Percentiles rank a stretch among this genome's conserved stretches.
phyloP scores from a whole-genome alignment of 2,113 vertebrate species.

The Eclectus roratus region DNA sequence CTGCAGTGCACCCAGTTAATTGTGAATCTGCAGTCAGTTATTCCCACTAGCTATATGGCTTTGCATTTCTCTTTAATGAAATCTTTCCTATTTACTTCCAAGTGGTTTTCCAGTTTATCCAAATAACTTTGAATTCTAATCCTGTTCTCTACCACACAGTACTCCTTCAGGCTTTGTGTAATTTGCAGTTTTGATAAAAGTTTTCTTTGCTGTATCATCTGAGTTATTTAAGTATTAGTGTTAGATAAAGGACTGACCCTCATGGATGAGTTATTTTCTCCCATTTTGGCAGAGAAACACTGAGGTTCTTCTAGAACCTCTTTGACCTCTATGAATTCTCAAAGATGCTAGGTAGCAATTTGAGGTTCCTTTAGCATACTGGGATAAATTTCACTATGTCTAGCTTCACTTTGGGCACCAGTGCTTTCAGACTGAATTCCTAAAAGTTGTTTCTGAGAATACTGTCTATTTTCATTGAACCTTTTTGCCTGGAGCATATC shows the following conservation, averaged over 20 bases:
- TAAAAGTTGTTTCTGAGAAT: not conserved
- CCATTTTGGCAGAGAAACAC: not conserved
- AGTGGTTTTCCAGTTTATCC: not conserved
- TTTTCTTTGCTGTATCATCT: not conserved
- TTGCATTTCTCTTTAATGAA: not conserved
- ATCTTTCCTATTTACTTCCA: not conserved
- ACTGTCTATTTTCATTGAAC: not conserved
- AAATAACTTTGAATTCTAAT: not conserved
- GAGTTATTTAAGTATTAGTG: not conserved
- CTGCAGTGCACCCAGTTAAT: not conserved
- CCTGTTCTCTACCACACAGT: not conserved
- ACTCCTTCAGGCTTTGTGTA: not conserved
- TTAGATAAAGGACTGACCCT: not conserved
- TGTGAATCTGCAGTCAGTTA: not conserved
- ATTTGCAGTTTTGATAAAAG: not conserved
- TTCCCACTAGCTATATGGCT: not conserved
- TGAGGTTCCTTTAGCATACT: not conserved
- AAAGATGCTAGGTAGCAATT: not conserved
- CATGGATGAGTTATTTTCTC: not conserved
- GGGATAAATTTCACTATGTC: not conserved
- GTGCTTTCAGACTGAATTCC: not conserved
- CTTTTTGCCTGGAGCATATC: not conserved
- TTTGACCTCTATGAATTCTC: not conserved
- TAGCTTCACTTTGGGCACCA: not conserved
- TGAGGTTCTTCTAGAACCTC: not conserved